A percentile compares a stretch with the other conserved stretches of the same genome.
Conservation (phyloP, 2,113 vertebrate genomes). For the Gymnocephalus cernua region DNA sequence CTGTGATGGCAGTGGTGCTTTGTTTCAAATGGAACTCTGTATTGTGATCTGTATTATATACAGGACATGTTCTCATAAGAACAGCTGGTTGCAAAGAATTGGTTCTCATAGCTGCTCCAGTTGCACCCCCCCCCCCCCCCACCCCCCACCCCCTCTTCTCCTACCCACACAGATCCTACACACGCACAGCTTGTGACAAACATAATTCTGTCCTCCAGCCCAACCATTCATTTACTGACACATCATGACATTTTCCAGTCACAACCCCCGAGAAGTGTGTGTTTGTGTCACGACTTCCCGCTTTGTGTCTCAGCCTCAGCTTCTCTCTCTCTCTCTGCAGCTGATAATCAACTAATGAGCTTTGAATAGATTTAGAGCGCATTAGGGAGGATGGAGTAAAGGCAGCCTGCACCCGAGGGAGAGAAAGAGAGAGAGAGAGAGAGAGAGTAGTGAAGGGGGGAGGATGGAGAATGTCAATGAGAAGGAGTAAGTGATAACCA, state of each 20-base stretch:
- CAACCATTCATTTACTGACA: background rate
- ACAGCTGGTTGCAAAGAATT: background rate
- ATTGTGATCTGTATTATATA: too few relatives aligned
- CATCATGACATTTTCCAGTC: background rate
- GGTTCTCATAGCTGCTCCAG: too few relatives aligned
- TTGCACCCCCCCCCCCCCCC: too few relatives aligned
- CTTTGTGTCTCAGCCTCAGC: conserved; percentile 16
- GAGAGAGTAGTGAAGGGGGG: too few relatives aligned
- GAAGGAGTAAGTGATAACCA: background rate
- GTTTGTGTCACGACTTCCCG: conserved; percentile 4
- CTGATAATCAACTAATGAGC: conserved; percentile 73
- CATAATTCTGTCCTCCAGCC: background rate
- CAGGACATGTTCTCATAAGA: background rate
- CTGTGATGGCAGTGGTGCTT: too few relatives aligned
- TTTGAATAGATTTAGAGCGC: conserved; percentile 70
- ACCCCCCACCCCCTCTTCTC: too few relatives aligned
- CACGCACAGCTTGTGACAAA: background rate
- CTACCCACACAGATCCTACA: background rate
- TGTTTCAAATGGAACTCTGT: too few relatives aligned
- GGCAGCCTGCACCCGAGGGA: background rate
- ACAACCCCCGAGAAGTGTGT: background rate
- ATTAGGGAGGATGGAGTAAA: conserved; percentile 40
- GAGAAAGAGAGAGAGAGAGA: conserved; percentile 13
- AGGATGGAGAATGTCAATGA: background rate
- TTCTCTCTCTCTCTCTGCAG: conserved; percentile 5